Base-by-base conservation (phyloP, 2,888 invertebrate species). In the Galeopsomyia nigrocyanea region DNA sequence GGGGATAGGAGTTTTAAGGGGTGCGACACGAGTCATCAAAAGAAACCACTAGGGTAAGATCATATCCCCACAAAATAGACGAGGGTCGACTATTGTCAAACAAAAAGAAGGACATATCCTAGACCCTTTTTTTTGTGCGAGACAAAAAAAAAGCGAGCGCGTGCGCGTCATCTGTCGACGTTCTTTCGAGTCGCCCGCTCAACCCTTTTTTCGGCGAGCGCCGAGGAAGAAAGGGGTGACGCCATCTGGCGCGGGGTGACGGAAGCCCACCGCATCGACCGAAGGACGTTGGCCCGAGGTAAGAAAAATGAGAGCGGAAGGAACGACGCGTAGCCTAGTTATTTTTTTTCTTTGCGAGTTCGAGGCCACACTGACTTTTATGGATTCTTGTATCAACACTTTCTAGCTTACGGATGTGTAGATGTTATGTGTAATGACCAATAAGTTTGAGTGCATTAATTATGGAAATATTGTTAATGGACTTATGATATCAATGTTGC, bases 221-320 rank as follows among this genome's bases (percentile, higher is more conserved):
- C 46, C 10, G 47, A 19, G 74, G 78, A 80, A 80, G 14, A 10
- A 26, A 21, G 21, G 19, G 1, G 65, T 73, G 73, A 75, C 78
- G 79, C 77, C 82, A 82, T 77, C 82, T 78, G 31, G 14, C 77
- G 65, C 10, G 51, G 75, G 77, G 75, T 66, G 17, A 60, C 3
- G n/a, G 55, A 81, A 80, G 68, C 75, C 26, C 57, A 0, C 14
- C 9, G 53, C 46, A 68, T 75, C 75, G 75, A 75, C 75, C 69
- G 72, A 22, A 58, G 46, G 31, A 14, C 5, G 39, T 13, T 14
- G 31, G 56, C 31, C 19, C 9, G 31, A 46, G 71, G 73, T 68
- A 69, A 72, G 73, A 70, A 71, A 73, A 75, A 74, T 73, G 50
- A 21, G 51, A 51, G 17, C 21, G 19, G 21, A 56, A 60, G 56